A percentile compares a stretch with the other conserved stretches of the same genome.
These are phyloP conservation scores for Toxotes chatareus DNA, from an alignment of 2,113 vertebrate species.

Conservation along the genomic window DNA sequence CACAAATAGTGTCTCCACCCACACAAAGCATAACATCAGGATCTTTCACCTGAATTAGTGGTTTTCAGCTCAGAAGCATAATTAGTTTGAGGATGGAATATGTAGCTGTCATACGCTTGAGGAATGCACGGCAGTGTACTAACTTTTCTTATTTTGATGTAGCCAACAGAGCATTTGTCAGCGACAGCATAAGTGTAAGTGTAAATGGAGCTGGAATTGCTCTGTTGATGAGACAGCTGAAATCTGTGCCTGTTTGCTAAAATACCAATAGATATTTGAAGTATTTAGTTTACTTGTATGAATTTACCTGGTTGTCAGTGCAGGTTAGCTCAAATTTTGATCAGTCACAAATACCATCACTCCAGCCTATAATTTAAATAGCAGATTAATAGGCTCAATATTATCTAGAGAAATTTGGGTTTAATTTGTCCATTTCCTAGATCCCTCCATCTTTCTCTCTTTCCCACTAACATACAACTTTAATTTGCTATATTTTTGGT, in stretches of 20 bases:
- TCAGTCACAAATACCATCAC: neutral
- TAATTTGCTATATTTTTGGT: neutral
- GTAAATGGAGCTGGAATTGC: constrained; percentile 18
- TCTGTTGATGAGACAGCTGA: constrained; percentile 10
- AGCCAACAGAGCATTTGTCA: constrained; percentile 43
- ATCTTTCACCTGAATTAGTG: constrained; percentile 11
- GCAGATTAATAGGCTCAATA: neutral
- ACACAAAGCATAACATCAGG: constrained; percentile 8
- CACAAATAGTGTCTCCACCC: constrained; percentile 7
- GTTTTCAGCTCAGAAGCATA: constrained; percentile 18
- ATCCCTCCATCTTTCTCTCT: neutral
- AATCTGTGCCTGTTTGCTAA: constrained; percentile 13
- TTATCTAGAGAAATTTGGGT: neutral
- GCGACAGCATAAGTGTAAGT: constrained; percentile 6
- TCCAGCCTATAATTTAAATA: neutral
- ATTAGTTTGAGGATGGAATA: constrained; percentile 10
- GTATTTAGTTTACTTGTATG: neutral
- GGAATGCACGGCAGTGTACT: too few relatives aligned
- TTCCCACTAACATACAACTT: neutral
- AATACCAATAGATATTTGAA: neutral
- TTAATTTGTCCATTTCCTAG: neutral
- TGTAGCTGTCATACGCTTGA: constrained; percentile 29
- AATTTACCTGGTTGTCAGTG: neutral
- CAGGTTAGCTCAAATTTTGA: neutral
- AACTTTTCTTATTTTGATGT: constrained; percentile 3